Evolutionary conservation across 2,797 vertebrate species (phyloP).

Genomic region (Hydrocynus forskahlii): DNA sequence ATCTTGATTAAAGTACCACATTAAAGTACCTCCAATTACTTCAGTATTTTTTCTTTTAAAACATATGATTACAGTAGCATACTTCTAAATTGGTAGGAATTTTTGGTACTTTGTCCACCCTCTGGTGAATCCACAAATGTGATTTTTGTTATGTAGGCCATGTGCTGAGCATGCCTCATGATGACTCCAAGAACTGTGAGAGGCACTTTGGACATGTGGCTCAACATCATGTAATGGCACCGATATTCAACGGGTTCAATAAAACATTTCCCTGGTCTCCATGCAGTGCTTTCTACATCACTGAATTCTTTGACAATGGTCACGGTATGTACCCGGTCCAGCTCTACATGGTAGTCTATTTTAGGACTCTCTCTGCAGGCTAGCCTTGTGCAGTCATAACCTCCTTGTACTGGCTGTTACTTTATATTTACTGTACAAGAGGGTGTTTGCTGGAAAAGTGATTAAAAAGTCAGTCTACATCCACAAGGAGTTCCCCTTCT

Average conservation of each 20-base stretch:
- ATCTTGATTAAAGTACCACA: too few relatives aligned
- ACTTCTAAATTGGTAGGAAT: background rate
- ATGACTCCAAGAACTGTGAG: constrained; percentile 91
- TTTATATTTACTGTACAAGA: constrained; percentile 2
- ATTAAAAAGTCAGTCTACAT: background rate
- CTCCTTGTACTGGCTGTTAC: background rate
- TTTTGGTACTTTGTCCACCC: background rate
- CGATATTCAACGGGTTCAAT: constrained; percentile 86
- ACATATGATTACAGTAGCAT: background rate
- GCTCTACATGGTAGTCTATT: background rate
- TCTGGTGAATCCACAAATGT: background rate
- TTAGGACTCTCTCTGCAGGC: background rate
- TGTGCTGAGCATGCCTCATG: constrained; percentile 96
- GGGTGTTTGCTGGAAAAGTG: background rate
- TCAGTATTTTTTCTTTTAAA: background rate
- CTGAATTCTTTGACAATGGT: constrained; percentile 93
- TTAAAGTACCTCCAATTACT: background rate
- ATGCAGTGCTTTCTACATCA: constrained; percentile 93
- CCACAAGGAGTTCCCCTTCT: background rate
- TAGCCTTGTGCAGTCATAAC: background rate
- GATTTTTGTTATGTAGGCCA: constrained; percentile 78
- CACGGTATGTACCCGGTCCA: constrained; percentile 79
- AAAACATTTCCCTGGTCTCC: constrained; percentile 91
- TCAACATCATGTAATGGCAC: constrained; percentile 89
- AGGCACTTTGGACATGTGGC: constrained; percentile 84